Evolutionary conservation across 2,888 invertebrate genomes (phyloP), one percentile per base, ranked within the genome.

Genomic region (Brenthis ino): DNA sequence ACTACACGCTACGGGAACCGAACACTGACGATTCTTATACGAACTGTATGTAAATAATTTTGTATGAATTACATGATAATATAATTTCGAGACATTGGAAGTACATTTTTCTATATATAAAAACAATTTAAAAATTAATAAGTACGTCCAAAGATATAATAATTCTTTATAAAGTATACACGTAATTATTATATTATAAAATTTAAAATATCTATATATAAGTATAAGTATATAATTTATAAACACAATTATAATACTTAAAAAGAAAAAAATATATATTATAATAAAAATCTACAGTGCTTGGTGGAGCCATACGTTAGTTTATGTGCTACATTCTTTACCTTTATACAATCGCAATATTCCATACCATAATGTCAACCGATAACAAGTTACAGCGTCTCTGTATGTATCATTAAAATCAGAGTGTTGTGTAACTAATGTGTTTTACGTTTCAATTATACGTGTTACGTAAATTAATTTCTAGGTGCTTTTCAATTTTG

Each of bases 401-500:
- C 28, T 61, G 55, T 55, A 53, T 61, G 55, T 55, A 53, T 24
- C 28, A 67, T 56, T 61, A 61, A 63, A 63, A 67, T 56, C 20
- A 67, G 50, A 56, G 37, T 53, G 55, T 47, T 20, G 51, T 67
- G 61, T 43, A 50, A 6, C 48, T 12, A 28, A 63, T 28, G 48
- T 60, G 48, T 53, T 33, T 37, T 37, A 63, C 55, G 47, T 57
- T 53, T 70, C 43, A 68, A 64, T 61, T 54, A 47, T 65, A 70
- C 51, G 65, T 69, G 67, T 69, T 54, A 66, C 55, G 74, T 16
- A 65, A 74, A 74, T 72, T 72, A 74, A 72, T 69, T 68, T 68
- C 69, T 76, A 75, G 68, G 76, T 77, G 76, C 76, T 73, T 68
- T 53, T 72, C 71, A 71, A 71, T 70, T 71, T 73, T 76, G 77